These are phyloP conservation scores for Oophaga pumilio DNA, from an alignment of 2,113 vertebrate species.

Conservation along the genomic window DNA sequence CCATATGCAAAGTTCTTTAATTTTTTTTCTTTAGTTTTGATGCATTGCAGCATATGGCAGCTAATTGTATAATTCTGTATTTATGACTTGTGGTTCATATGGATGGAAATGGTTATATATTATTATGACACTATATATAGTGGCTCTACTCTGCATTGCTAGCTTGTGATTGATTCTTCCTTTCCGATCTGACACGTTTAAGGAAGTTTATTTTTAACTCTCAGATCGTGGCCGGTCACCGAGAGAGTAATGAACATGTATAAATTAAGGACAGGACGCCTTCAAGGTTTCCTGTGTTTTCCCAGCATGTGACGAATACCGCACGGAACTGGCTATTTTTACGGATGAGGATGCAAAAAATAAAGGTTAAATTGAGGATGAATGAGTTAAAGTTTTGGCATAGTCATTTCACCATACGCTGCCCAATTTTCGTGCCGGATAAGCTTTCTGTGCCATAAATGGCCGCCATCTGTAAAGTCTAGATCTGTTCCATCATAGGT, in stretches of 20 bases:
- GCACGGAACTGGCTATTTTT: neutral
- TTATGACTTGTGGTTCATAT: neutral
- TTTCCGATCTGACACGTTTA: neutral
- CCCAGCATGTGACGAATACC: neutral
- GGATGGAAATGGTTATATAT: neutral
- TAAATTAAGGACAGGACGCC: constrained; percentile 20
- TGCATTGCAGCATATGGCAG: neutral
- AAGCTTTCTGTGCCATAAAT: no score
- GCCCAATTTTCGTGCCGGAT: neutral
- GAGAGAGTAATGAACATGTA: neutral
- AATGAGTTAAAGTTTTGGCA: neutral
- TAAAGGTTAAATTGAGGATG: neutral
- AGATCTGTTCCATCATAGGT: no score
- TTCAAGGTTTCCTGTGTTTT: constrained; percentile 21
- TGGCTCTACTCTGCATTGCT: neutral
- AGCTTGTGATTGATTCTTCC: neutral
- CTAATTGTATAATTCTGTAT: neutral
- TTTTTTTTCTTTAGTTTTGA: no score
- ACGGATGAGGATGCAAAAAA: neutral
- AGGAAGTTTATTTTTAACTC: constrained; percentile 29
- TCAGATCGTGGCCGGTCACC: neutral
- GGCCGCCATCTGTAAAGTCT: no score
- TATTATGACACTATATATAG: neutral
- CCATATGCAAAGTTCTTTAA: no score
- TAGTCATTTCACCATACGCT: neutral